Base-by-base conservation (phyloP, 2,113 vertebrate species). In the Grammomys surdaster region DNA sequence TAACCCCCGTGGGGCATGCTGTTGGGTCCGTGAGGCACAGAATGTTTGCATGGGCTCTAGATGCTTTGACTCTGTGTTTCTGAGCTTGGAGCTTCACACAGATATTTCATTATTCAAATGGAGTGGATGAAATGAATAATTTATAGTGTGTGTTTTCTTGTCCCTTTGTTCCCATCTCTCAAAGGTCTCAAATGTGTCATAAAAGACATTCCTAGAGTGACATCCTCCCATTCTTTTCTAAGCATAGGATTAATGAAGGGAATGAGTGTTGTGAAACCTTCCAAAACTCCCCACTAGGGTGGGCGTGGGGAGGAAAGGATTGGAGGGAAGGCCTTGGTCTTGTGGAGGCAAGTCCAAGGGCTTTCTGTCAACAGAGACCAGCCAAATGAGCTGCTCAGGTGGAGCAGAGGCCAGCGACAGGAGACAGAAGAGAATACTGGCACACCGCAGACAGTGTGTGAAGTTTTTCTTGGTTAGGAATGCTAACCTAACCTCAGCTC, bases 401-500 rank as follows among this genome's bases (percentile, higher is more conserved):
- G 4, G 94, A 93, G 48, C 0, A 75, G 96, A 96, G 95, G 86
- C 94, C 63, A 40, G 3, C 7, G 85, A 78, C 87, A 96, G 97
- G 97, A 98, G 97, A 97, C 48, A 75, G 22, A 11, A n/a, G 84
- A 96, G 97, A 97, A 95, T 82, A 97, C 86, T 92, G 90, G 75
- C 9, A 54, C 7, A 92, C 96, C 78, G 22, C 96, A 98, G 97
- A 97, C 96, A 69, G 96, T 26, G 95, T 77, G 78, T 33, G 60
- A 40, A 96, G 58, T 93, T 91, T 96, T 98, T 94, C 84, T 97
- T 95, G 96, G 97, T 97, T 81, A 89, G 40, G 84, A 97, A 86
- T 86, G 97, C 96, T 97, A 96, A 97, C 78, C 84, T 93, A 10
- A 98, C 97, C 97, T 98, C 98, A 95, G 2, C 46, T 89, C 93